Percentiles rank a stretch among this genome's conserved stretches.
phyloP scores from a whole-genome alignment of 2,113 vertebrate genomes.

The Zapornia atra region DNA sequence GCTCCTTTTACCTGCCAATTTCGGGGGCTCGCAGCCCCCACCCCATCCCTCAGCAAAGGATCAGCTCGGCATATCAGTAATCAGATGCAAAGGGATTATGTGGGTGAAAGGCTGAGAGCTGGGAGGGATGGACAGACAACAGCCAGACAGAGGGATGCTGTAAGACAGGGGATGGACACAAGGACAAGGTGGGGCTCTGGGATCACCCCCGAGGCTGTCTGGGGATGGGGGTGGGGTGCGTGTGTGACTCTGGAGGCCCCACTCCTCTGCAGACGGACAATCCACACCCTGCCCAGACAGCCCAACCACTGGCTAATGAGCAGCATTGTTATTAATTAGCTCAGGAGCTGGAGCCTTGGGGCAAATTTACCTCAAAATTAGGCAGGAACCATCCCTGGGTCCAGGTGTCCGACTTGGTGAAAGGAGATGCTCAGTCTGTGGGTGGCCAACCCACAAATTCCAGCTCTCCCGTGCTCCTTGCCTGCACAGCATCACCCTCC shows the following conservation, averaged over 20 bases:
- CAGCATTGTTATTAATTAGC: constrained; percentile 64
- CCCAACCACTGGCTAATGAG: not conserved
- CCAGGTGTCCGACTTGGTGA: not conserved
- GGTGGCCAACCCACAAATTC: rapidly evolving
- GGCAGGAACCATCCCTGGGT: not conserved
- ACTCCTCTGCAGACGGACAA: not conserved
- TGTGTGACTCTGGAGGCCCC: not conserved
- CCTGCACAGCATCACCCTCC: too few relatives aligned
- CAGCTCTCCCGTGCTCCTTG: not conserved
- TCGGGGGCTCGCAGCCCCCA: rapidly evolving
- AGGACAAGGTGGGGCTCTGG: not conserved
- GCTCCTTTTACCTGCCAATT: not conserved
- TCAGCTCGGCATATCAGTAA: rapidly evolving
- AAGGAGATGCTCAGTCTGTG: rapidly evolving
- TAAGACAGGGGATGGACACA: not conserved
- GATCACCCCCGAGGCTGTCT: not conserved
- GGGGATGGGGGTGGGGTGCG: not conserved
- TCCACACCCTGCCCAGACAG: constrained; percentile 40
- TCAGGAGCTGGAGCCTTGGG: not conserved
- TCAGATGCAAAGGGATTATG: rapidly evolving
- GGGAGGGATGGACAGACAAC: rapidly evolving
- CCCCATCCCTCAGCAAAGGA: rapidly evolving
- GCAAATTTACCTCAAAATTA: not conserved
- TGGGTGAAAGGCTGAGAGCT: not conserved
- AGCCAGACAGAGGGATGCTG: not conserved